Evolutionary conservation across 2,888 invertebrate genomes (phyloP).

Genomic region (Cryptus armator): DNA sequence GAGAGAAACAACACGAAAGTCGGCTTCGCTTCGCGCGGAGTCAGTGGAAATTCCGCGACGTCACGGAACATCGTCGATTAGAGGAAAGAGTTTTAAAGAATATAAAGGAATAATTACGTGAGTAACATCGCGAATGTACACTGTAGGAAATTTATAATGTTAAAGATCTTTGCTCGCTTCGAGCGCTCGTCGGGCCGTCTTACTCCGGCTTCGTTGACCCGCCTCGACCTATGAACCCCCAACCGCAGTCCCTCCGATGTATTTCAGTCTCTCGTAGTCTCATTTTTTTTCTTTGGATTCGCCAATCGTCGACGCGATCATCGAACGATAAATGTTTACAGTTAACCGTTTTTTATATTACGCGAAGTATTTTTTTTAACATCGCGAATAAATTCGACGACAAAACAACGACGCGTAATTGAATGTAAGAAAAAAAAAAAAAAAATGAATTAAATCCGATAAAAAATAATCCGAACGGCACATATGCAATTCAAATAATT

Average conservation of each 20-base stretch:
- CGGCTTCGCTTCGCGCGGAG: too few relatives aligned
- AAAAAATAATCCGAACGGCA: too few relatives aligned
- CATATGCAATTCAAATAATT: too few relatives aligned
- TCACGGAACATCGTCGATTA: conserved; percentile 38
- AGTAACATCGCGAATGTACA: conserved; percentile 8
- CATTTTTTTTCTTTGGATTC: conserved; percentile 1
- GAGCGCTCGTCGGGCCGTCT: conserved; percentile 9
- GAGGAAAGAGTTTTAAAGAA: not conserved
- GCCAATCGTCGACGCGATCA: conserved; percentile 11
- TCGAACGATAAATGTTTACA: not conserved
- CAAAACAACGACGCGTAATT: too few relatives aligned
- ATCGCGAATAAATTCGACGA: not conserved
- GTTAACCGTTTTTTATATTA: too few relatives aligned
- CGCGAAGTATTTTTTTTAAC: too few relatives aligned
- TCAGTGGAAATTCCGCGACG: conserved; percentile 41
- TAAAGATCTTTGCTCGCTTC: conserved; percentile 1
- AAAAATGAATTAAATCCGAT: too few relatives aligned
- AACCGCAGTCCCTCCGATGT: conserved; percentile 45
- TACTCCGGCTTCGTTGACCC: conserved; percentile 66
- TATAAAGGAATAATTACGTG: not conserved
- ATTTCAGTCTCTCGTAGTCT: conserved; percentile 47
- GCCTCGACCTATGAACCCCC: conserved; percentile 71
- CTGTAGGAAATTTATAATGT: conserved; percentile 7
- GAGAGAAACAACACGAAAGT: conserved; percentile 1
- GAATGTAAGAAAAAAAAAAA: too few relatives aligned